A percentile compares a stretch with the other conserved stretches of the same genome.
Evolutionary conservation across 2,113 vertebrate species (phyloP).

Genomic region (Sinocyclocheilus rhinocerous): DNA sequence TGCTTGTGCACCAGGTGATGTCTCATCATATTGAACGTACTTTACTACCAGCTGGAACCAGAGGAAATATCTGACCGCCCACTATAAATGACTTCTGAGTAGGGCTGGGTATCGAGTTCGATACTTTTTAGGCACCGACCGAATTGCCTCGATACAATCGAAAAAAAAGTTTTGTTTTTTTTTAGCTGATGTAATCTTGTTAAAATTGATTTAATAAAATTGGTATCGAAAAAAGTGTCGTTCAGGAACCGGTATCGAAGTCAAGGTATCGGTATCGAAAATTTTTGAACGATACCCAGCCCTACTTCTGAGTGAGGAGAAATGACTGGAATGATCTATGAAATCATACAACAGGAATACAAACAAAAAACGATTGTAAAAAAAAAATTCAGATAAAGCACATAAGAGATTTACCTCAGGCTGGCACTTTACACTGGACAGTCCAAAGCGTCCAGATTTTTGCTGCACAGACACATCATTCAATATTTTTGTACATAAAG

Average conservation of each 20-base stretch:
- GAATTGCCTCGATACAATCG: no score
- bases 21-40: neutral
- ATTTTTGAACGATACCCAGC: no score
- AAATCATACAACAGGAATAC: constrained; percentile 58
- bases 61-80: constrained; percentile 16
- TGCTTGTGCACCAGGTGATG: constrained; percentile 21
- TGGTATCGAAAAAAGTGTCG: no score
- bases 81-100: neutral
- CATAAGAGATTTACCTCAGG: constrained; percentile 86
- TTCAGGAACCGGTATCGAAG: no score
- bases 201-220: no score
- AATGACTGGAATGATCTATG: constrained; percentile 59
- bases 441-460: constrained; percentile 69
- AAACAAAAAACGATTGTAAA: constrained; percentile 46
- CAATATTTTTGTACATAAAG: constrained; percentile 54
- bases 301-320: neutral
- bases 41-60: neutral
- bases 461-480: constrained; percentile 61
- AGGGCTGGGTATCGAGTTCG: no score
- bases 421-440: constrained; percentile 94
- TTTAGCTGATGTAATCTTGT: no score
- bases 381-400: neutral
- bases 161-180: no score
- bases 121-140: no score
- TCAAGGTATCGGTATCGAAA: no score